Percentiles rank a stretch among this genome's conserved stretches.
phyloP scores from a whole-genome alignment of 1,140 invertebrate genomes.

The Drosophila sp. region DNA sequence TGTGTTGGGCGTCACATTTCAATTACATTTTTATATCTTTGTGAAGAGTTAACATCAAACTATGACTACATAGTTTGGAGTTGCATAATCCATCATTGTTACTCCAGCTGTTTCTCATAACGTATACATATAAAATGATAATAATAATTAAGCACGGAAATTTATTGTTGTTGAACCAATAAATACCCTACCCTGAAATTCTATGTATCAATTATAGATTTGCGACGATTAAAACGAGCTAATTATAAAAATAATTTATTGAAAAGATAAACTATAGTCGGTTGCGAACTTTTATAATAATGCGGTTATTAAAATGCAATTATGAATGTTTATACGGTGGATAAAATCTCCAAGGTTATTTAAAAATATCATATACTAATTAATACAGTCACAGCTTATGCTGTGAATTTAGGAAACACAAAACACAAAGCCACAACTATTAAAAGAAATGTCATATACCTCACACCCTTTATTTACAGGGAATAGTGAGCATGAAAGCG shows the following conservation, averaged over 20 bases:
- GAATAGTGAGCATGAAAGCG: background rate
- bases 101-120: background rate
- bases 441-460: background rate
- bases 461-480: background rate
- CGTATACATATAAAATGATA: constrained; percentile 4
- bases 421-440: no score
- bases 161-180: background rate
- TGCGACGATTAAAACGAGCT: no score
- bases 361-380: no score
- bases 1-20: background rate
- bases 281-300: no score
- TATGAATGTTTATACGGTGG: no score
- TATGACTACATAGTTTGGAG: constrained; percentile 31
- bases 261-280: no score
- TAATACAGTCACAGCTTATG: no score
- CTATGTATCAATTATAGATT: background rate
- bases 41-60: constrained; percentile 7
- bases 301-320: no score
- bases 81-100: constrained; percentile 30
- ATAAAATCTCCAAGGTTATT: no score
- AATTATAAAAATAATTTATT: no score
- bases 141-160: constrained; percentile 1
- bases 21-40: constrained; percentile 6
- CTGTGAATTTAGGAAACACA: no score
- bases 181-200: constrained; percentile 17